Base-by-base conservation (phyloP, 2,113 vertebrate species). In the Lepus timidus region DNA sequence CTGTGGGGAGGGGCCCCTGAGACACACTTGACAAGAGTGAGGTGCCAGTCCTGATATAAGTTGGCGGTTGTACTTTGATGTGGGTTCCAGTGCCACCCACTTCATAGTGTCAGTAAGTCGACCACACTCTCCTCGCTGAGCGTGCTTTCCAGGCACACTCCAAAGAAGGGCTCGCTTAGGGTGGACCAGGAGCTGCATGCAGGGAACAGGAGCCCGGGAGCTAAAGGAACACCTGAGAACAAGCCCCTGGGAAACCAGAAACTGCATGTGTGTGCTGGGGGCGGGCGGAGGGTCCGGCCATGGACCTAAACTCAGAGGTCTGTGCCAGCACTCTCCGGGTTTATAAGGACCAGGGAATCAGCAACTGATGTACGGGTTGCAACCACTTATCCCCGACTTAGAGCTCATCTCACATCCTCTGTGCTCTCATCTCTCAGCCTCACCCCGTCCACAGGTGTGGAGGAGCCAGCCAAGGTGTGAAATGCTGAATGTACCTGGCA, bases 81-180 rank as follows among this genome's bases (percentile, higher is more conserved):
- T 8, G 33, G 70, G 33, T 23, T 6, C 73, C 62, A 49, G 31
- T 58, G 6, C n/a, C 2, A 64, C 3, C 6, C 14, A 10, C 19
- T n/a, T 29, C 22, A 14, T 3, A 31, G 58, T 58, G 13, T 71
- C 58, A 55, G 61, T 49, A 52, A 55, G 39, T 36, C 75, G 58
- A 22, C 51, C 49, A 23, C 9, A 29, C 33, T 31, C 27, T 6
- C 76, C 62, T n/a, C 79, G 73, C 36, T 23, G 20, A 62, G 31
- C 64, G 16, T 22, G 25, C 61, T 67, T 85, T 84, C 87, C 62
- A 75, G 71, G 84, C 12, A 31, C 65, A 87, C 22, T 62, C 1
- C 10, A 31, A 85, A 85, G 52, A 94, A 33, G n/a, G 29, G 58
- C 71, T 94, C 58, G 68, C 31, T 84, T 81, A 62, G 36, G 73